Base-by-base conservation (phyloP, 2,113 vertebrate genomes). In the Labeo rohita region DNA sequence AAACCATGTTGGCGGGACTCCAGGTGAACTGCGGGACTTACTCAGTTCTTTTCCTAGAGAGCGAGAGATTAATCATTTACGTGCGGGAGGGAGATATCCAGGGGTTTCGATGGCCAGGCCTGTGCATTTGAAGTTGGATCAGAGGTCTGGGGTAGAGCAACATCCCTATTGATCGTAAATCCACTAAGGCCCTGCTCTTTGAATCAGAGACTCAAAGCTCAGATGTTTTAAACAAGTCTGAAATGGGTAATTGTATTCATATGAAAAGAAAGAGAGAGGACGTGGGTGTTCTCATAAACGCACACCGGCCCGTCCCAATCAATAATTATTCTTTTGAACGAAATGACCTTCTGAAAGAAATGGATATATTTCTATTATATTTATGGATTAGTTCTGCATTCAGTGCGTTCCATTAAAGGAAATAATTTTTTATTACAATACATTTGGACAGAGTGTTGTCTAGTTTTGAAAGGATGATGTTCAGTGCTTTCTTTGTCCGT, bases 101-200 rank as follows among this genome's bases (percentile, higher is more conserved):
- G 43, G 50, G 13, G 7, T 45, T 36, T 76, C 2, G 39, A 18
- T 13, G 68, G 52, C 16, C 54, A 52, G 72, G 8, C 9, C 18
- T 77, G 21, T 76, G 15, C 65, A 78, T 76, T 85, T 85, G 83
- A 72, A 73, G 75, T 78, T 15, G 61, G 68, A 84, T 66, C 86
- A 87, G 73, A 70, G 80, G 70, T 83, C 54, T 6, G 39, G 56
- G 45, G 16, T 66, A 43, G 36, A 66, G 59, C 47, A 68, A 45
- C 59, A 63, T 73, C 8, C 12, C 73, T 80, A 68, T 83, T 87
- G 61, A 83, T 78, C 13, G 15, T 83, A 65, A 79, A 78, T 87
- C 61, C 28, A 36, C 47, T 76, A 65, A 23, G 65, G 45, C 15
- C 18, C 12, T 50, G 36, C 65, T 84, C 23, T 66, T 52, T 66